These are phyloP conservation scores for Lutjanus campechanus DNA, from an alignment of 2,797 vertebrate genomes.

Conservation along the genomic window DNA sequence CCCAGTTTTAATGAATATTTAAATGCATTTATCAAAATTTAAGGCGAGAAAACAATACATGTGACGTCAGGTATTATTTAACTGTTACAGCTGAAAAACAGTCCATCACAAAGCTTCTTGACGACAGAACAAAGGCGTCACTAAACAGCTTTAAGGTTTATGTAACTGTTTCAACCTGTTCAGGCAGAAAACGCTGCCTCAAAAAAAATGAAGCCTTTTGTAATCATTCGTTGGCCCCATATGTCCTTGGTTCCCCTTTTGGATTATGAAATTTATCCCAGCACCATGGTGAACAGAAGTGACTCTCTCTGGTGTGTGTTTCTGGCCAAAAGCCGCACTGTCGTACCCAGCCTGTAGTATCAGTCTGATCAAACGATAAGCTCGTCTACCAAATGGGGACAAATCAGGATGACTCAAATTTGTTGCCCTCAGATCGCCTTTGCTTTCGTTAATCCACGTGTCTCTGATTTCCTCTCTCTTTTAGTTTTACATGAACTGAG, in stretches of 20 bases:
- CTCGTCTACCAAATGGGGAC: constrained; percentile 45
- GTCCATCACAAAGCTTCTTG: background rate
- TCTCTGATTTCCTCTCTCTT: background rate
- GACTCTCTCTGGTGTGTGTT: constrained; percentile 10
- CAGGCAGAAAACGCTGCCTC: constrained; percentile 10
- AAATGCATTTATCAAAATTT: background rate
- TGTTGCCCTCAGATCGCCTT: background rate
- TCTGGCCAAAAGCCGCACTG: constrained; percentile 5
- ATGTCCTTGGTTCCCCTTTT: constrained; percentile 26
- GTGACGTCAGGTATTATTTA: background rate
- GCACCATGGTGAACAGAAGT: constrained; percentile 15
- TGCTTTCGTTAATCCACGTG: constrained; percentile 23
- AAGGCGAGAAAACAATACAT: background rate
- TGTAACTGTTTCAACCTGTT: constrained; percentile 5
- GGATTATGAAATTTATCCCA: constrained; percentile 47
- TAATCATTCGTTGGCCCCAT: background rate
- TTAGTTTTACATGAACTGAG: constrained; percentile 12
- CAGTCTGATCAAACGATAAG: constrained; percentile 52
- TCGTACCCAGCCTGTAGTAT: constrained; percentile 23
- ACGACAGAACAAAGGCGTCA: background rate
- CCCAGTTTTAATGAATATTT: background rate
- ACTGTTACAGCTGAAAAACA: background rate
- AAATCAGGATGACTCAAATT: constrained; percentile 45
- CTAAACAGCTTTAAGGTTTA: constrained; percentile 10
- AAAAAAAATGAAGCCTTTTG: constrained; percentile 19